Percentiles rank a stretch among this genome's conserved stretches.
phyloP scores from a whole-genome alignment of 2,888 invertebrate species.

The Melangyna quadrimaculata region DNA sequence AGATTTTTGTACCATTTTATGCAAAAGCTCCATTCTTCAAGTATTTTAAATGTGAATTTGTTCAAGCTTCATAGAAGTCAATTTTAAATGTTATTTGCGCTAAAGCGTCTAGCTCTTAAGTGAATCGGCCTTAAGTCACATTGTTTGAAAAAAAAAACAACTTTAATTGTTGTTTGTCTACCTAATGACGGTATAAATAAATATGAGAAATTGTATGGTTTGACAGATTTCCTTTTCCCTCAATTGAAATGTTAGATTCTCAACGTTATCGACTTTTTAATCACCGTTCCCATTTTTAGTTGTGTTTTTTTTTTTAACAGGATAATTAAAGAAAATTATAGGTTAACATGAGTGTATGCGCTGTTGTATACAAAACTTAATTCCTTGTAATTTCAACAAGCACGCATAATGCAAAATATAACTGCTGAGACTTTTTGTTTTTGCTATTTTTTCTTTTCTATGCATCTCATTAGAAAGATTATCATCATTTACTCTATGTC shows the following conservation, averaged over 20 bases:
- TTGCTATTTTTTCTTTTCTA: slow-evolving; percentile 7
- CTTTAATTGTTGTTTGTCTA: neutral
- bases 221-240: neutral
- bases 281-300: neutral
- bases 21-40: too few species aligned
- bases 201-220: neutral
- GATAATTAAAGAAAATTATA: slow-evolving; percentile 46
- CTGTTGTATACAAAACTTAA: neutral
- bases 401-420: slow-evolving; percentile 37
- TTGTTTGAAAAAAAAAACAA: neutral
- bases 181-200: neutral
- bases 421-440: neutral
- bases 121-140: neutral
- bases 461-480: slow-evolving; percentile 55
- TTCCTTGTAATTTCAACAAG: slow-evolving; percentile 4
- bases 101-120: neutral
- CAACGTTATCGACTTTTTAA: slow-evolving; percentile 23
- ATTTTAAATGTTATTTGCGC: too few species aligned
- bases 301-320: neutral
- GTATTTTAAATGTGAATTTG: too few species aligned
- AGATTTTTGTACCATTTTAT: too few species aligned
- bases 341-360: neutral
- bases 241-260: neutral
- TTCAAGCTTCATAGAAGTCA: too few species aligned
- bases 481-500: neutral